Percentiles rank a stretch among this genome's conserved stretches.
Evolutionary conservation across 2,797 vertebrate species (phyloP).

Genomic region (Margarornis squamiger): DNA sequence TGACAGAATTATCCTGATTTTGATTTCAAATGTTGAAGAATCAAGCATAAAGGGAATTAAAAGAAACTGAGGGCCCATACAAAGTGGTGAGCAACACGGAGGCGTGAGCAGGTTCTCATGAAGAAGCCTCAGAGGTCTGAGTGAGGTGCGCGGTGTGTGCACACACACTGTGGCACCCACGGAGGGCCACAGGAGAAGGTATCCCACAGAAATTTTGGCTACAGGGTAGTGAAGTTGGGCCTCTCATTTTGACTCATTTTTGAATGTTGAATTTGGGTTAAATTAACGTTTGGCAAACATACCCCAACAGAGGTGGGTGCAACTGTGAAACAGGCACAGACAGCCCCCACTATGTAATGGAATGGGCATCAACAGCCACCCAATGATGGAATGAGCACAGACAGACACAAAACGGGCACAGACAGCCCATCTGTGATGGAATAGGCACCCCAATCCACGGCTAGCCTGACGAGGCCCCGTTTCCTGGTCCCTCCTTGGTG

Average conservation of each 20-base stretch:
- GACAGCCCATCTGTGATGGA: no score
- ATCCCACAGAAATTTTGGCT: neutral
- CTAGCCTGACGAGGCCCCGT: no score
- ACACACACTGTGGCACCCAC: accelerated
- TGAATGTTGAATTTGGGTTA: neutral
- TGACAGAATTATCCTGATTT: neutral
- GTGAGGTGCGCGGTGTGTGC: neutral
- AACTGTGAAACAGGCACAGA: neutral
- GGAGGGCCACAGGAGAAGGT: accelerated
- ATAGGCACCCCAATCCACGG: accelerated
- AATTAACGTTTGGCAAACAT: accelerated
- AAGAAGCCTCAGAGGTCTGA: neutral
- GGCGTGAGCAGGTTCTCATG: neutral
- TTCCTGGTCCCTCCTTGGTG: neutral
- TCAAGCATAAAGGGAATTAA: neutral
- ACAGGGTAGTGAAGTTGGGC: neutral
- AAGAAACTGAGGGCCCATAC: neutral
- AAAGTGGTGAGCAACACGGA: accelerated
- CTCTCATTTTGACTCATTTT: neutral
- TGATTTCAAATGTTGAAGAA: neutral
- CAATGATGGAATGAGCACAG: neutral
- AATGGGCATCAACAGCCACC: neutral
- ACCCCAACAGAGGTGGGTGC: accelerated
- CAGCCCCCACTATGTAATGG: no score
- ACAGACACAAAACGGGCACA: neutral